A percentile compares a stretch with the other conserved stretches of the same genome.
phyloP scores from a whole-genome alignment of 2,888 invertebrate species.

The Andrena praecox region DNA sequence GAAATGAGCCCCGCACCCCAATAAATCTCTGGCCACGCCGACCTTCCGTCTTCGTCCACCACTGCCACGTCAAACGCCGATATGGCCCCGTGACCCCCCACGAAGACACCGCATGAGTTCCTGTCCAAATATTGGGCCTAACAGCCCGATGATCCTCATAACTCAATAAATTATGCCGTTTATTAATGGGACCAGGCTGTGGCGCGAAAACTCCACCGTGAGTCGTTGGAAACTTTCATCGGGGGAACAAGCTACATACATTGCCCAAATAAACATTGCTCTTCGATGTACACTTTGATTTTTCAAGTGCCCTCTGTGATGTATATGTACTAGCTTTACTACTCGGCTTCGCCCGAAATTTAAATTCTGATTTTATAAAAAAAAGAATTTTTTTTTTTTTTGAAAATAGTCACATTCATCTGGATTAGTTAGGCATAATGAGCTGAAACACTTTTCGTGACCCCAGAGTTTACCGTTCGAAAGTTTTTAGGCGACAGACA shows the following conservation, averaged over 20 bases:
- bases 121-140: constrained; percentile 58
- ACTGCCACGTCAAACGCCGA: not conserved
- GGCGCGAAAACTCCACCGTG: not conserved
- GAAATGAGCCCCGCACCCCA: constrained; percentile 70
- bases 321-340: too few species aligned
- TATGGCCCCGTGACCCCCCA: constrained; percentile 2
- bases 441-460: too few species aligned
- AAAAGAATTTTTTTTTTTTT: too few species aligned
- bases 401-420: too few species aligned
- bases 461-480: too few species aligned
- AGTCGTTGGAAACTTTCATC: not conserved
- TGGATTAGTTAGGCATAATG: too few species aligned
- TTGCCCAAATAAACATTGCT: not conserved
- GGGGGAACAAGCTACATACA: not conserved
- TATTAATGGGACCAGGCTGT: not conserved
- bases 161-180: constrained; percentile 43
- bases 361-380: too few species aligned
- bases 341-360: too few species aligned
- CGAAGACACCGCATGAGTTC: constrained; percentile 23
- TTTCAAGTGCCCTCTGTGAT: too few species aligned
- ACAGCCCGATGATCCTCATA: constrained; percentile 21
- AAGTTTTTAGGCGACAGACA: too few species aligned
- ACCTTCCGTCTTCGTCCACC: constrained; percentile 14
- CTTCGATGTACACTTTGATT: too few species aligned
- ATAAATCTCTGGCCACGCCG: constrained; percentile 64